phyloP scores from a whole-genome alignment of 2,888 invertebrate genomes.

The Platyscelio sp. region DNA sequence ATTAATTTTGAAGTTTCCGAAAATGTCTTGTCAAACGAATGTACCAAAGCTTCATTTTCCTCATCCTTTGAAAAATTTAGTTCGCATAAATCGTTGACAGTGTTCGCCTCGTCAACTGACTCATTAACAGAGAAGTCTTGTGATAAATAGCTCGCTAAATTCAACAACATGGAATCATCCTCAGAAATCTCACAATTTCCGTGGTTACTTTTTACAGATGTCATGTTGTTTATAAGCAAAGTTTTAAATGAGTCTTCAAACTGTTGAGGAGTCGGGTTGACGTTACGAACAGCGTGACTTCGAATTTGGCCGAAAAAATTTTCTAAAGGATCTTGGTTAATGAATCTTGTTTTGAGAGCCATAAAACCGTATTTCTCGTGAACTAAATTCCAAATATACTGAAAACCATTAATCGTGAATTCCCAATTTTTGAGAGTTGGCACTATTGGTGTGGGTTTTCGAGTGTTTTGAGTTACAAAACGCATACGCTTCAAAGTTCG shows the following conservation, averaged over 20 bases:
- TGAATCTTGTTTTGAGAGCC: not conserved
- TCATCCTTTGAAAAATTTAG: not conserved
- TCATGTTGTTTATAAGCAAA: conserved; percentile 5
- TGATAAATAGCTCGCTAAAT: not conserved
- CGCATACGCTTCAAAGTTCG: not conserved
- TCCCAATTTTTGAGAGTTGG: not conserved
- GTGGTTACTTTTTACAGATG: not conserved
- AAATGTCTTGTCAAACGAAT: not conserved
- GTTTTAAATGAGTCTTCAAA: conserved; percentile 12
- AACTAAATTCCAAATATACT: conserved; percentile 8
- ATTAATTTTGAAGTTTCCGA: not conserved
- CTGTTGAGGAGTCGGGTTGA: conserved; percentile 8
- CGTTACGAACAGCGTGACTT: conserved; percentile 8
- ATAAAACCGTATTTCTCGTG: conserved; percentile 11
- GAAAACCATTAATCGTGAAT: conserved; percentile 16
- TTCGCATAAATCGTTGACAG: too few species aligned
- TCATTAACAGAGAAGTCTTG: not conserved
- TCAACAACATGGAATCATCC: not conserved
- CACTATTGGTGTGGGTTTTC: not conserved
- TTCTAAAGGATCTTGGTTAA: conserved; percentile 54
- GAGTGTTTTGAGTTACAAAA: not conserved
- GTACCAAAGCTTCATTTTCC: not conserved
- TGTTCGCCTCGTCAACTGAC: not conserved
- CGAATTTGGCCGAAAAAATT: conserved; percentile 43
- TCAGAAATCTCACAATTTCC: not conserved